Evolutionary conservation across 2,113 vertebrate genomes (phyloP), one percentile per base, ranked within the genome.

Genomic region (Dinomys branickii): DNA sequence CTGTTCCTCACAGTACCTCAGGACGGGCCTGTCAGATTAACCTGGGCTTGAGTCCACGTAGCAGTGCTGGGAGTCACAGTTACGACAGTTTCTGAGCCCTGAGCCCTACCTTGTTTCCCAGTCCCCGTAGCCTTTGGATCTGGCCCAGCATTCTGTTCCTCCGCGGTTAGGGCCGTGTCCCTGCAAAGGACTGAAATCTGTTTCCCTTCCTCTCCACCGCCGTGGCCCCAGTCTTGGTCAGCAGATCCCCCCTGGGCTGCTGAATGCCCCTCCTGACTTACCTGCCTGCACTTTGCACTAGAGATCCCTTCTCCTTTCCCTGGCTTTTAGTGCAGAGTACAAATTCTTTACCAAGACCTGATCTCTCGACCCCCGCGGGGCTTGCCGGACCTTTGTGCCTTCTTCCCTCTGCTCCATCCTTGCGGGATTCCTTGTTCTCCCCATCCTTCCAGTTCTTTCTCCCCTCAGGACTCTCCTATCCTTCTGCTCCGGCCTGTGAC

Each of bases 121-220:
- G 47, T 28, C 7, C 17, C 50, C 69, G 30, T 7, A 11, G 50
- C 91, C 69, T 58, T 28, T 6, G 44, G 38, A 52, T n/a, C 47
- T 71, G 1, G 0, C 24, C 61, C 19, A 38, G 83, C 2, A 0
- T 75, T 67, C 67, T 17, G 0, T n/a, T 80, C 22, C 41, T 59
- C 3, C 12, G 1, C 12, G n/a, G 19, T 28, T 26, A 77, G 6
- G 41, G 35, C 22, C 4, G 0, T 0, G 10, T 52, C 35, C 1
- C 54, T 75, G 59, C 47, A 33, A 54, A 71, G 44, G 59, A 44
- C 10, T 12, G 30, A 77, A 54, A 7, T 56, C 11, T 19, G 22
- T 56, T 78, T 84, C 20, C 35, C 19, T 65, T 85, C 71, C 61
- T 65, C 54, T 61, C 56, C 35, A 67, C 38, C 7, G 6, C 44